phyloP scores from a whole-genome alignment of 92 coral and sea anemone species.

The Chrysogorgia sp. region DNA sequence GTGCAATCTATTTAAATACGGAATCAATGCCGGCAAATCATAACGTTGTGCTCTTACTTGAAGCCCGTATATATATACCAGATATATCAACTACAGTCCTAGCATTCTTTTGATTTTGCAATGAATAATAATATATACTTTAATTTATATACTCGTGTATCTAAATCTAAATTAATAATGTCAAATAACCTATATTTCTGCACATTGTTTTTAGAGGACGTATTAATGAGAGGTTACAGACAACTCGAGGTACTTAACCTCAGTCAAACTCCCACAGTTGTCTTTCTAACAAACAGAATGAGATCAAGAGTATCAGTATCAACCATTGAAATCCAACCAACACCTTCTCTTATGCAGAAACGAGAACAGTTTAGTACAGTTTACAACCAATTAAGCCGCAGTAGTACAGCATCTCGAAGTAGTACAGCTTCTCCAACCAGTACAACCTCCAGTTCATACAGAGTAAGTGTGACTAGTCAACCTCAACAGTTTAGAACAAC shows the following conservation, averaged over 20 bases:
- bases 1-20: no score
- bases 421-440: not conserved
- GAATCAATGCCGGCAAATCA: no score
- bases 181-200: not conserved
- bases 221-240: not conserved
- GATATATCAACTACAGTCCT: no score
- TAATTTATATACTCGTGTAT: not conserved
- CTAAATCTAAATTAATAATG: not conserved
- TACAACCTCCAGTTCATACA: conserved; percentile 24
- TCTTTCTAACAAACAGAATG: not conserved
- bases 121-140: no score
- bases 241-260: not conserved
- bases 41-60: no score
- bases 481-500: conserved; percentile 7
- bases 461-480: conserved; percentile 41
- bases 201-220: not conserved
- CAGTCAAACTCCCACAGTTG: conserved; percentile 8
- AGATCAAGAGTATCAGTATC: not conserved
- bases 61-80: no score
- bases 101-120: no score
- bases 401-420: not conserved
- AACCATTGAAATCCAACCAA: conserved; percentile 10
- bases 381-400: not conserved
- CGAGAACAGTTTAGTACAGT: not conserved
- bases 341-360: not conserved